A percentile compares a stretch with the other conserved stretches of the same genome.
Conservation (phyloP, 2,797 vertebrate species). For the Oryzias dopingdopingensis region DNA sequence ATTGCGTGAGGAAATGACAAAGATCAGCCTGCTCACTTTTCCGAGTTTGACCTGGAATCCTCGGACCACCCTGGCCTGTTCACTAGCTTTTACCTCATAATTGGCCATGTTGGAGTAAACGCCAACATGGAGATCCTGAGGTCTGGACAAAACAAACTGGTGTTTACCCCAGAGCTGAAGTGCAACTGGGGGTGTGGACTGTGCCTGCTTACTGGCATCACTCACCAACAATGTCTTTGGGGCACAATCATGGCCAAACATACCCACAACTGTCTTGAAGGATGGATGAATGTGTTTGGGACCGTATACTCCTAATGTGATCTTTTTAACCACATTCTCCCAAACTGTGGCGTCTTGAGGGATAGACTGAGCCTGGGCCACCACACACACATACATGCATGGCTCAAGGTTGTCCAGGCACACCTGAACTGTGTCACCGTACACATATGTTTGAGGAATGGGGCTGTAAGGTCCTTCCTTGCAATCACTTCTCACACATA, state of each 20-base stretch:
- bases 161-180: slow-evolving; percentile 97
- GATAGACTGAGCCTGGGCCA: slow-evolving; percentile 83
- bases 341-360: slow-evolving; percentile 86
- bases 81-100: slow-evolving; percentile 84
- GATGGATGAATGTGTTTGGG: slow-evolving; percentile 96
- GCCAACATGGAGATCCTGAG: slow-evolving; percentile 88
- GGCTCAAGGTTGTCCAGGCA: slow-evolving; percentile 91
- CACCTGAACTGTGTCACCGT: slow-evolving; percentile 88
- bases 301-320: slow-evolving; percentile 92
- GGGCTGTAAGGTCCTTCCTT: slow-evolving; percentile 91
- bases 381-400: slow-evolving; percentile 89
- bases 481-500: slow-evolving; percentile 87
- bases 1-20: slow-evolving; percentile 83
- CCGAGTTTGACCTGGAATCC: slow-evolving; percentile 97
- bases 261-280: slow-evolving; percentile 91
- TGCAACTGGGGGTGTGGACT: slow-evolving; percentile 80
- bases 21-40: slow-evolving; percentile 89
- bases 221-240: slow-evolving; percentile 91
- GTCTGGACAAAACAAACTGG: slow-evolving; percentile 85
- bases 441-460: slow-evolving; percentile 79
- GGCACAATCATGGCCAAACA: slow-evolving; percentile 93
- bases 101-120: slow-evolving; percentile 95
- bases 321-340: slow-evolving; percentile 91
- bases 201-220: slow-evolving; percentile 82
- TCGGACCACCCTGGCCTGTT: slow-evolving; percentile 83